Conservation (phyloP, 2,888 invertebrate species). For the Stenodera caucasica region DNA sequence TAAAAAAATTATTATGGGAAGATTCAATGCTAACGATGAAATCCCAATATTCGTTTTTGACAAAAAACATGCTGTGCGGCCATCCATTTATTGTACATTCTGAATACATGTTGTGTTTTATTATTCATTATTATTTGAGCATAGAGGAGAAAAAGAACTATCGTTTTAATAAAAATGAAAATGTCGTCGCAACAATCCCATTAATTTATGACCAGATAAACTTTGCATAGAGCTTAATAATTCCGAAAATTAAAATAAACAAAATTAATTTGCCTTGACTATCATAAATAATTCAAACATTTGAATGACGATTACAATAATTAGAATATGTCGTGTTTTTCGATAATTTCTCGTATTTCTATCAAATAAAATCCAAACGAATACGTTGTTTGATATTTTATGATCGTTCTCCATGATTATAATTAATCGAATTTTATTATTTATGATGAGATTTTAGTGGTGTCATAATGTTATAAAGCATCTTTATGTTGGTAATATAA, state of each 20-base stretch:
- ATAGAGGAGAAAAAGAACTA: neutral
- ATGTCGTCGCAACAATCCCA: conserved; percentile 11
- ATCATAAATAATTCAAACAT: neutral
- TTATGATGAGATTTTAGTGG: conserved; percentile 29
- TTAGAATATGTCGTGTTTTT: neutral
- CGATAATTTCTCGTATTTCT: neutral
- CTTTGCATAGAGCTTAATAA: neutral
- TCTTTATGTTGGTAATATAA: conserved; percentile 30
- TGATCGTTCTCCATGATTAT: conserved; percentile 11
- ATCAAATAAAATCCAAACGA: neutral
- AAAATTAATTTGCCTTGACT: neutral
- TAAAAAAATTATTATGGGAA: no score
- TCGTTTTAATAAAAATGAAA: conserved; percentile 2
- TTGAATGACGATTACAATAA: neutral
- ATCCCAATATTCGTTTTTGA: neutral
- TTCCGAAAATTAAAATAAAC: neutral
- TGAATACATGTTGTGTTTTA: neutral
- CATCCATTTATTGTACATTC: neutral
- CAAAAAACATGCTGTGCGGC: neutral
- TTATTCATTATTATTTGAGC: conserved; percentile 1
- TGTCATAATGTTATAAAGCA: conserved; percentile 31
- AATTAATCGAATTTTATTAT: conserved; percentile 31
- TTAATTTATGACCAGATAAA: conserved; percentile 2
- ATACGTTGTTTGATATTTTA: conserved; percentile 14
- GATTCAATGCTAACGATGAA: no score